Evolutionary conservation across 1,140 invertebrate genomes (phyloP), one percentile per base, ranked within the genome.

Genomic region (Bacillus rossius): DNA sequence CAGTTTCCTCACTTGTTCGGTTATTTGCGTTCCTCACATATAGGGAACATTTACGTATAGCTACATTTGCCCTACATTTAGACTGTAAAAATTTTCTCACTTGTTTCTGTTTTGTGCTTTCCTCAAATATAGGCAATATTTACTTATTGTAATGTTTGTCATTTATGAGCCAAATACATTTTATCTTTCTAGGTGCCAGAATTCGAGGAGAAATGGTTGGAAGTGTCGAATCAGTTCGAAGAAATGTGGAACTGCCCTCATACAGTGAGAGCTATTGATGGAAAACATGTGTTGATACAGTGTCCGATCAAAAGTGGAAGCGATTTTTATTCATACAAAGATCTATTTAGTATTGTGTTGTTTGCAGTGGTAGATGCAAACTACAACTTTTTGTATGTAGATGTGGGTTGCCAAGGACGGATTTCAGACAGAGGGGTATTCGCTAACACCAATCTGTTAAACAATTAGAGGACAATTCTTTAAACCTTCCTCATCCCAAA

Each of bases 241-340:
- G 19, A 55, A 8, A 51, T 42, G 42, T 64, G 62, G 62, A 57
- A 64, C 55, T 70, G 71, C 50, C 70, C 63, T 4, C 55, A 67
- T 50, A 72, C 54, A 63, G 68, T 10, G 7, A 29, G 49, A 2
- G 25, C 25, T 3, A 51, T 51, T 23, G 49, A 51, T 51, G 49
- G 49, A 23, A 75, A 72, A 40, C 70, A 75, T 51, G 45, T 74
- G 14, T 16, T 59, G 19, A 67, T 72, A 48, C 26, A 59, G 19
- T 47, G 34, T 0, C 68, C 69, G 13, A 8, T 26, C n/a, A 61
- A 57, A n/a, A 57, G 64, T 43, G 67, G 72, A 26, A 54, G 62
- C 3, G 40, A 54, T 7, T 73, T 57, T 61, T 68, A 60, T 60
- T 19, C 73, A 71, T 52, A 67, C 70, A 37, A 75, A 72, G 37